Conservation (phyloP, 2,113 vertebrate genomes). For the Echinops telfairi region DNA sequence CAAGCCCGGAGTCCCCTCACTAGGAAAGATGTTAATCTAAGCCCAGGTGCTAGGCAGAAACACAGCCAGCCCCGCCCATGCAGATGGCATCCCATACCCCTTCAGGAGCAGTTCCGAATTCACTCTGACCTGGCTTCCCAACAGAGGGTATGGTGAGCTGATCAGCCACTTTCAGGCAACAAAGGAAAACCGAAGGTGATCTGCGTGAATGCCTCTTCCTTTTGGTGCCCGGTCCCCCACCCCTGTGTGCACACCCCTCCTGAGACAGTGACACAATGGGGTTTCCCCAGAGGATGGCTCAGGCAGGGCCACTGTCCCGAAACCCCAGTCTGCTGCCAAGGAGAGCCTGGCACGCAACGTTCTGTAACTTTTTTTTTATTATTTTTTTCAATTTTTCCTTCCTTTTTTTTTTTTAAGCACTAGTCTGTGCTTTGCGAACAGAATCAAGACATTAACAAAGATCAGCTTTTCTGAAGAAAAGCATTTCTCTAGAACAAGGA, state of each 20-base stretch:
- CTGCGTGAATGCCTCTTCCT: background rate
- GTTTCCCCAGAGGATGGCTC: no score
- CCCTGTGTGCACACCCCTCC: no score
- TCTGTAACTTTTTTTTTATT: slow-evolving; percentile 85
- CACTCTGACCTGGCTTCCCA: background rate
- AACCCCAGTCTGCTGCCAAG: background rate
- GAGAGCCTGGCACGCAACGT: slow-evolving; percentile 18
- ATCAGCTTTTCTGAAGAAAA: slow-evolving; percentile 92
- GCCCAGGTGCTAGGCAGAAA: background rate
- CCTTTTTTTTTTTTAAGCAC: slow-evolving; percentile 91
- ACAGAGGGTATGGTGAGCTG: background rate
- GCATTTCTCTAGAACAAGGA: slow-evolving; percentile 91
- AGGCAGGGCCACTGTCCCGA: no score
- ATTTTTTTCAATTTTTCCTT: slow-evolving; percentile 84
- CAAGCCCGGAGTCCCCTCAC: background rate
- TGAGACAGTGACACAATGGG: no score
- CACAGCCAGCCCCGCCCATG: background rate
- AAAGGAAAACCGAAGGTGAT: background rate
- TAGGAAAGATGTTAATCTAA: background rate
- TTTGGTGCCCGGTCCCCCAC: background rate
- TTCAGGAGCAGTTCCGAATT: background rate
- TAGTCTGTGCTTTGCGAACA: slow-evolving; percentile 90
- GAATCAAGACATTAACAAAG: slow-evolving; percentile 91
- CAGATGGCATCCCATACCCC: background rate
- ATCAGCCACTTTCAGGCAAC: background rate